Base-by-base conservation (phyloP, 2,888 invertebrate species). In the Lithophane ornitopus region DNA sequence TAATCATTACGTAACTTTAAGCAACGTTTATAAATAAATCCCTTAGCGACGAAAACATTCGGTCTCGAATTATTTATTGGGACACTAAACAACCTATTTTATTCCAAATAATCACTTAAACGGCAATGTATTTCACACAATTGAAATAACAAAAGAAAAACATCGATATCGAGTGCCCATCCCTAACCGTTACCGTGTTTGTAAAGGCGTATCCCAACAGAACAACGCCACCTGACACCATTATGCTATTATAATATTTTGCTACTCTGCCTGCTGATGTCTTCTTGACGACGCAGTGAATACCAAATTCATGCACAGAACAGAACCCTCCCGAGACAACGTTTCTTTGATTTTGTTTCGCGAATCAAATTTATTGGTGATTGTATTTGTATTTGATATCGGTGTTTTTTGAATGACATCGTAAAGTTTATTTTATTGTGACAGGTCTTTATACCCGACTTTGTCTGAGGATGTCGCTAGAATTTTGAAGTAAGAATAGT, bases 191-290 rank as follows among this genome's bases (percentile, higher is more conserved):
- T 41, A 39, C 44, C 59, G 73, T 85, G 85, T 88, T 90, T 89
- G 90, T 90, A 90, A 89, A 92, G 85, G 78, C 82, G 80, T 81
- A 85, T 86, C 86, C 88, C 91, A 89, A 87, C 88, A 91, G 90
- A 93, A 94, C 93, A 94, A 93, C 93, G 92, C 91, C 96, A 96
- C 95, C 96, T 96, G 96, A 95, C 94, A 94, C 95, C 95, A 95
- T 96, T 95, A 95, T 91, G 93, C 95, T 94, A 95, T 96, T 96
- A 96, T 95, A 96, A 96, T 96, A 96, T 96, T 95, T 96, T 93
- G 95, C 93, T 94, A 92, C 94, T 93, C 91, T 91, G 89, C 93
- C 93, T 94, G 88, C 94, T 96, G 96, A 95, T 96, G 95, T 94
- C 93, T 94, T 95, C 94, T 95, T 95, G 95, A 95, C 94, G 95